Percentiles rank a stretch among this genome's conserved stretches.
Conservation (phyloP, 2,113 vertebrate species). For the Neogale vison region DNA sequence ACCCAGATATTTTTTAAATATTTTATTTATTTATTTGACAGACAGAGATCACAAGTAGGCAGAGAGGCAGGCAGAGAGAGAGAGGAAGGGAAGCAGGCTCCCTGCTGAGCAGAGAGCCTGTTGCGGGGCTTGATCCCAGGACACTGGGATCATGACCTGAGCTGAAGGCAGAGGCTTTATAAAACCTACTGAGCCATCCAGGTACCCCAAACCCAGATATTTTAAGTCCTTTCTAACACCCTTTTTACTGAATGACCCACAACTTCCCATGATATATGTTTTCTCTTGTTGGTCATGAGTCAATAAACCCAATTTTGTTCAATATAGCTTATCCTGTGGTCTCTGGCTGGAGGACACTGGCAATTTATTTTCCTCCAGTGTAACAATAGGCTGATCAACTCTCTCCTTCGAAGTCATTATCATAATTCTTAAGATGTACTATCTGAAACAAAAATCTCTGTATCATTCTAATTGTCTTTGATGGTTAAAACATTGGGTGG, state of each 20-base stretch:
- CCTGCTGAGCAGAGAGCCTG: too few relatives aligned
- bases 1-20: neutral
- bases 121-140: too few relatives aligned
- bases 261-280: neutral
- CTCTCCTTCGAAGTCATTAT: neutral
- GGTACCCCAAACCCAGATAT: neutral
- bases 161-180: too few relatives aligned
- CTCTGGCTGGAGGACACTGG: neutral
- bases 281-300: neutral
- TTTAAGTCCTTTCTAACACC: neutral
- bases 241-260: neutral
- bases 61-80: too few relatives aligned
- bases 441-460: conserved; percentile 24
- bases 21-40: too few relatives aligned
- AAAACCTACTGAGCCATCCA: too few relatives aligned
- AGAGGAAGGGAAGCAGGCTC: too few relatives aligned
- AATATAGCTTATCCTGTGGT: neutral
- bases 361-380: neutral
- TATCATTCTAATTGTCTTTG: neutral
- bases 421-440: neutral
- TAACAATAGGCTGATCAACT: neutral
- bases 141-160: too few relatives aligned
- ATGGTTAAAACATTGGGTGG: neutral
- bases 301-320: neutral
- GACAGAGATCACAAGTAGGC: too few relatives aligned